Percentiles rank a stretch among this genome's conserved stretches.
Conservation (phyloP, 2,888 invertebrate species). For the Tryphoninae sp. region DNA sequence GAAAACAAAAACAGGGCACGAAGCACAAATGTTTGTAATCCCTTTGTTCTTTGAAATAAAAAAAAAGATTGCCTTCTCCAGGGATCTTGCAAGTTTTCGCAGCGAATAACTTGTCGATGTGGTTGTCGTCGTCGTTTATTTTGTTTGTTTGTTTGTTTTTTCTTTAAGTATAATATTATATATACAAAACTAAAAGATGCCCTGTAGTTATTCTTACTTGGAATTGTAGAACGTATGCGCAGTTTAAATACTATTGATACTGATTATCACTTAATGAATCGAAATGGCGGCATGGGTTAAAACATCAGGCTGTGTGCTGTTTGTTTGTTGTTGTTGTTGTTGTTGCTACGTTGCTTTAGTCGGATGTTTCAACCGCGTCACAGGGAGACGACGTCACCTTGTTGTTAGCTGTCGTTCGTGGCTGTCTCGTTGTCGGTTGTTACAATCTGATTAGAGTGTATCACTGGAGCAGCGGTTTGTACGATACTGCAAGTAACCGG, state of each 20-base stretch:
- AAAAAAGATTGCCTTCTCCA: conserved; percentile 35
- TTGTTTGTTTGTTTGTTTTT: conserved; percentile 4
- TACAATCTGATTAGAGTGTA: conserved; percentile 76
- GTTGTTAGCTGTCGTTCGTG: conserved; percentile 79
- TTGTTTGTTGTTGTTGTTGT: conserved; percentile 2
- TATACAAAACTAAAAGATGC: conserved; percentile 69
- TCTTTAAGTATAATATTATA: conserved; percentile 59
- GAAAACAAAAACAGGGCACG: conserved; percentile 66
- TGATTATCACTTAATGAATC: conserved; percentile 63
- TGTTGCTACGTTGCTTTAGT: conserved; percentile 9
- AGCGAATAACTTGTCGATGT: conserved; percentile 69
- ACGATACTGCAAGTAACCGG: conserved; percentile 78
- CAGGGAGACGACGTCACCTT: conserved; percentile 63
- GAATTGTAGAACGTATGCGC: conserved; percentile 56
- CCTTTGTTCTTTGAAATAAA: conserved; percentile 61
- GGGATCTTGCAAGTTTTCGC: conserved; percentile 18
- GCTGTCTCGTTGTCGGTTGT: conserved; percentile 74
- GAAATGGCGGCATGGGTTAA: conserved; percentile 58
- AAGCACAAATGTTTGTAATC: conserved; percentile 46
- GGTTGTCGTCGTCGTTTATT: conserved; percentile 42
- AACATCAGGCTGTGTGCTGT: conserved; percentile 48
- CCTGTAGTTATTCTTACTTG: conserved; percentile 56
- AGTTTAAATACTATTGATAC: conserved; percentile 63
- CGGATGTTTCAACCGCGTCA: conserved; percentile 30
- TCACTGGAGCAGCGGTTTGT: conserved; percentile 77